Evolutionary conservation across 1,140 invertebrate species (phyloP).

Genomic region (Agraylea sexmaculata): DNA sequence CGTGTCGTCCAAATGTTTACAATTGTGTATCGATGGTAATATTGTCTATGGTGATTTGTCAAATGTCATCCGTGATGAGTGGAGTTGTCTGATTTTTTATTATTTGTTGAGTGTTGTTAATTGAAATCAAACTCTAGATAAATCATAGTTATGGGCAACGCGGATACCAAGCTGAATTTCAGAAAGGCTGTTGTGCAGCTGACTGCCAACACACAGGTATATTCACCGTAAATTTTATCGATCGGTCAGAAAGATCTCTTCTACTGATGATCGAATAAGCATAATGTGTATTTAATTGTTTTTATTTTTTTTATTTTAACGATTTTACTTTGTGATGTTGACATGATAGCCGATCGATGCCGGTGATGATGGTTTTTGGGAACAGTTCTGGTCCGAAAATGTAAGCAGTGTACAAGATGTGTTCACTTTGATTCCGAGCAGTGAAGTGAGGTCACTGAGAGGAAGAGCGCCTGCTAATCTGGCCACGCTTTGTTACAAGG

Average conservation of each 20-base stretch:
- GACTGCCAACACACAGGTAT: slow-evolving; percentile 88
- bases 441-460: slow-evolving; percentile 83
- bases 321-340: neutral
- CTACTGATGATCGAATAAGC: neutral
- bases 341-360: slow-evolving; percentile 75
- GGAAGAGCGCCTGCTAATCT: slow-evolving; percentile 97
- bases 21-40: too few relatives aligned
- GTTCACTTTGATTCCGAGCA: slow-evolving; percentile 88
- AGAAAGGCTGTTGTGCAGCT: slow-evolving; percentile 93
- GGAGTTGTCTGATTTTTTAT: too few relatives aligned
- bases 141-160: slow-evolving; percentile 99
- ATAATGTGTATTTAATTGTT: slow-evolving; percentile 4
- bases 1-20: too few relatives aligned
- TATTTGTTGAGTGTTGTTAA: too few relatives aligned
- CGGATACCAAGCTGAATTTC: slow-evolving; percentile 95
- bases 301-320: neutral
- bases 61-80: too few relatives aligned
- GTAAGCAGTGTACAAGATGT: slow-evolving; percentile 92
- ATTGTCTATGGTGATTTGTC: too few relatives aligned
- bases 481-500: slow-evolving; percentile 97
- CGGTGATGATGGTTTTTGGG: slow-evolving; percentile 92
- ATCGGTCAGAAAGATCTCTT: slow-evolving; percentile 3
- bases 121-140: too few relatives aligned
- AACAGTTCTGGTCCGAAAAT: slow-evolving; percentile 97
- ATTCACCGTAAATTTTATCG: neutral